Percentiles rank a stretch among this genome's conserved stretches.
Conservation (phyloP, 2,797 vertebrate species). For the Todus mexicanus region DNA sequence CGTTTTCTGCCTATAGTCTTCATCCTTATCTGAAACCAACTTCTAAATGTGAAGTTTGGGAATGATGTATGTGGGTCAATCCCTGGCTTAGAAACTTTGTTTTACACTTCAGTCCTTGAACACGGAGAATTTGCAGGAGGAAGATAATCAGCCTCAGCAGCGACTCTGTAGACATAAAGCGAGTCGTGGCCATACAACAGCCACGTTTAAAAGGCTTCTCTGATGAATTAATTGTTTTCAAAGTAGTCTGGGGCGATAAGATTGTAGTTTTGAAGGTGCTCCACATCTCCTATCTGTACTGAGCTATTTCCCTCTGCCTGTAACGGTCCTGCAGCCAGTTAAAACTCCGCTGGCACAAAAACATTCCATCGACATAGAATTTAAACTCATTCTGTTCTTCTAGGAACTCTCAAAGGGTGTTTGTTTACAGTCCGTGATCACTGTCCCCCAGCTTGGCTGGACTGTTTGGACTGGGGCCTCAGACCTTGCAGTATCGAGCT, state of each 20-base stretch:
- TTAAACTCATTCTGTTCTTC: not conserved
- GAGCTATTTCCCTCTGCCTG: not conserved
- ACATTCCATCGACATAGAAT: not conserved
- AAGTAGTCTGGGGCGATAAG: not conserved
- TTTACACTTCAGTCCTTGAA: not conserved
- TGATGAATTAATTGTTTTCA: not conserved
- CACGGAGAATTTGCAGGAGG: not conserved
- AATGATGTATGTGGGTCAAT: slow-evolving; percentile 3
- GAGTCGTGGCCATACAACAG: not conserved
- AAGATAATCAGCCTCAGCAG: not conserved
- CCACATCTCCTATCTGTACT: not conserved
- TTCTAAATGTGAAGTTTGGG: slow-evolving; percentile 12
- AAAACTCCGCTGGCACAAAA: not conserved
- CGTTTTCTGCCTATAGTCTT: not conserved
- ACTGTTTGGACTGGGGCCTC: slow-evolving; percentile 1
- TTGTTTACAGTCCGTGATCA: not conserved
- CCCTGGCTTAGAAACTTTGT: slow-evolving; percentile 9
- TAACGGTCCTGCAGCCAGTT: not conserved
- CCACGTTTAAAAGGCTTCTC: not conserved
- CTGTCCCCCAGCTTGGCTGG: not conserved
- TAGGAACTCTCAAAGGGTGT: not conserved
- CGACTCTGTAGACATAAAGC: not conserved
- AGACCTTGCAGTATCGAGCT: not conserved
- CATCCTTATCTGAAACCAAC: not conserved
- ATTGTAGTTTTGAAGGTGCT: not conserved